Evolutionary conservation across 2,888 invertebrate genomes (phyloP), one percentile per base, ranked within the genome.

Genomic region (Protonemura montana): DNA sequence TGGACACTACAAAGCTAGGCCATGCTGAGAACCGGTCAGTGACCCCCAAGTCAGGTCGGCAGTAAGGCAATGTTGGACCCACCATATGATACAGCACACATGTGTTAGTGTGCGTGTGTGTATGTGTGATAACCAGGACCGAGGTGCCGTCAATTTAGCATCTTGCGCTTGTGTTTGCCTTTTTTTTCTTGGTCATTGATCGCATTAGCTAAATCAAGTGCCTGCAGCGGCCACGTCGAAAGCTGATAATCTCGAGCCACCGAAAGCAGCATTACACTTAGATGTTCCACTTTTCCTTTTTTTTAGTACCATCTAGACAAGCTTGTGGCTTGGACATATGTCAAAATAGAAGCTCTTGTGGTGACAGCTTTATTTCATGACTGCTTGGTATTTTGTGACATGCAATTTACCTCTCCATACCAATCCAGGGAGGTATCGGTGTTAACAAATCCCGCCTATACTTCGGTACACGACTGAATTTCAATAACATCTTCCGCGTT

Each of bases 51-150:
- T 28, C 78, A 0, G 3, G 78, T 28, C 78, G 16, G 78, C 13
- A 78, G 10, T 28, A 78, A 78, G 78, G 7, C 78, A 78, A 78
- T 78, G 78, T 26, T 78, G 78, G 78, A 27, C 78, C 78, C 78
- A 5, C 77, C 7, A 26, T 13, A 77, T 6, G 5, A 77, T 78
- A 26, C 78, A 78, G 25, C 78, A 27, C 28, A 28, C 78, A 78
- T 28, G 26, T 27, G n/a, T n/a, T n/a, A n/a, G n/a, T n/a, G n/a
- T n/a, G n/a, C n/a, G n/a, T n/a, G n/a, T n/a, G 25, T 21, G 21
- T 21, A 13, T 59, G 59, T 59, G 59, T 59, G 59, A 59, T 59
- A 59, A 59, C 59, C 59, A 59, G 21, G 21, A 59, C 59, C 13
- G 59, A 59, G 59, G 59, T 59, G 59, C 59, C 59, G 59, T 59